Evolutionary conservation across 2,888 invertebrate genomes (phyloP).

Genomic region (Stenoptilia bipunctidactyla): DNA sequence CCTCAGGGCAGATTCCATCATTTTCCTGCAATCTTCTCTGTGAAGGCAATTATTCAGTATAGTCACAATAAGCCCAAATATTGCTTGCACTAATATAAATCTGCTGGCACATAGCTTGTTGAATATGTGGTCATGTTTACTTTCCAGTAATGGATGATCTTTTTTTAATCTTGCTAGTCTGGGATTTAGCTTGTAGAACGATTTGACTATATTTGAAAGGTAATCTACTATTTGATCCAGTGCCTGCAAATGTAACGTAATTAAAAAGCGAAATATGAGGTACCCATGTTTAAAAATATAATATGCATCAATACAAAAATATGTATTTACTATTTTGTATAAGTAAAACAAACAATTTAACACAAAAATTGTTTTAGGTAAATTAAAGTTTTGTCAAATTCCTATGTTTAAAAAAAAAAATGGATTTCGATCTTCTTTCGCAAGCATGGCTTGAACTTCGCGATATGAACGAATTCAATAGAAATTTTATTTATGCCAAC

Average conservation of each 20-base stretch:
- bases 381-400: not conserved
- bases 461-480: too few species aligned
- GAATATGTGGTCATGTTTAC: slow-evolving; percentile 65
- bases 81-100: slow-evolving; percentile 66
- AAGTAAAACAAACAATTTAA: too few species aligned
- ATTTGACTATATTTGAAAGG: slow-evolving; percentile 60
- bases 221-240: slow-evolving; percentile 70
- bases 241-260: slow-evolving; percentile 58
- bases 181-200: slow-evolving; percentile 64
- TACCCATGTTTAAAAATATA: too few species aligned
- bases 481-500: too few species aligned
- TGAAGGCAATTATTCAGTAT: slow-evolving; percentile 65
- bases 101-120: slow-evolving; percentile 64
- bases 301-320: too few species aligned
- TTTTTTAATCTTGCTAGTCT: slow-evolving; percentile 57
- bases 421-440: too few species aligned
- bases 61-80: slow-evolving; percentile 64
- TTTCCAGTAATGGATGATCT: slow-evolving; percentile 42
- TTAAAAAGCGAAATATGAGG: too few species aligned
- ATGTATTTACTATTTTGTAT: too few species aligned
- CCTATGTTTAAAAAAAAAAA: too few species aligned
- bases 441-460: too few species aligned
- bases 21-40: slow-evolving; percentile 69
- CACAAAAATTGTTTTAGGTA: not conserved
- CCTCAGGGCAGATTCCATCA: slow-evolving; percentile 70